A percentile compares a stretch with the other conserved stretches of the same genome.
These are phyloP conservation scores for Parnassius mnemosyne DNA, from an alignment of 2,888 invertebrate species.

Conservation along the genomic window DNA sequence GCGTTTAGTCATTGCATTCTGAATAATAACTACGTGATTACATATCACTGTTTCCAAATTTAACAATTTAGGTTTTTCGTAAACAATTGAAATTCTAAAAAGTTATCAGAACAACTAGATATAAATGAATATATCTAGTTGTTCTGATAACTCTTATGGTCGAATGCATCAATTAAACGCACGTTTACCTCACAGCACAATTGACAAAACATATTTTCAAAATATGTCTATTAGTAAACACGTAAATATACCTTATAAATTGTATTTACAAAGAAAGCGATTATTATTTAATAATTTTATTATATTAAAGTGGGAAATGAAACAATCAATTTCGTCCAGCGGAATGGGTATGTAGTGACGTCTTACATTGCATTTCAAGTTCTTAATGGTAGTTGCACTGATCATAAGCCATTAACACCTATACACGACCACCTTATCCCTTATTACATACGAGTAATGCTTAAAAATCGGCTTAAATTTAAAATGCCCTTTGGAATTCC, in stretches of 20 bases:
- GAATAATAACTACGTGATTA: not conserved
- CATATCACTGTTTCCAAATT: no score
- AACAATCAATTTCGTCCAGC: slow-evolving; percentile 33
- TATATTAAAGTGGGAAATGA: slow-evolving; percentile 56
- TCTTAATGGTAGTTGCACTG: not conserved
- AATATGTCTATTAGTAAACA: slow-evolving; percentile 78
- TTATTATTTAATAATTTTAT: slow-evolving; percentile 51
- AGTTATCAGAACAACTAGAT: no score
- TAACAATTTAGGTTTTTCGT: no score
- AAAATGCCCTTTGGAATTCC: slow-evolving; percentile 24
- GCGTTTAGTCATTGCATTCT: slow-evolving; percentile 55
- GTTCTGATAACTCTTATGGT: slow-evolving; percentile 14
- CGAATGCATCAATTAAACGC: slow-evolving; percentile 58
- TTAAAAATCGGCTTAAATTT: slow-evolving; percentile 15
- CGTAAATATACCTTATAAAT: slow-evolving; percentile 75
- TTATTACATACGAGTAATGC: not conserved
- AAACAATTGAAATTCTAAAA: no score
- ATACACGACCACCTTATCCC: not conserved
- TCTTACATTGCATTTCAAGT: not conserved
- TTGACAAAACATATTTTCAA: slow-evolving; percentile 80
- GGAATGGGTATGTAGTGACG: slow-evolving; percentile 12
- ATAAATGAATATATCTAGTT: not conserved
- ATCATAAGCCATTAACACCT: not conserved
- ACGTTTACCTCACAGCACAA: slow-evolving; percentile 72
- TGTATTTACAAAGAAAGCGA: slow-evolving; percentile 78